Conservation (phyloP, 2,113 vertebrate species). For the Tachuris rubrigastra region DNA sequence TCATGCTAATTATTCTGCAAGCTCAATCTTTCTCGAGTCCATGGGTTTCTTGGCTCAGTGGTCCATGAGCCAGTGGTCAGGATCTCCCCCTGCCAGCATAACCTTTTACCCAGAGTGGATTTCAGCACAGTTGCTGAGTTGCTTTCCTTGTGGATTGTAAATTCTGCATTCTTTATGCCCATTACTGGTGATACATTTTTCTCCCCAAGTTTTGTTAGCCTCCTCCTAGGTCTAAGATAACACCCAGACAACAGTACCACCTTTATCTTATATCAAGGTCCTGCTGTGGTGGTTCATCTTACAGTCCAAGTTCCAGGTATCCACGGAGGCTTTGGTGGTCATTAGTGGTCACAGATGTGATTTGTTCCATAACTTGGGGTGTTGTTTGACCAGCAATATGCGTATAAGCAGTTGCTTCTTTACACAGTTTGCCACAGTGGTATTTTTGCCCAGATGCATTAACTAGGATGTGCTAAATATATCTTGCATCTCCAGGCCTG, state of each 20-base stretch:
- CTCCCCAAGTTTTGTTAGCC: not conserved
- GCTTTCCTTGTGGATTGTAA: not conserved
- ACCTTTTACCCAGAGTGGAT: not conserved
- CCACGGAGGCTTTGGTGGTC: not conserved
- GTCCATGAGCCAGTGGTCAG: not conserved
- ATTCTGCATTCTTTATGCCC: not conserved
- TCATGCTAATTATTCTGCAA: not conserved
- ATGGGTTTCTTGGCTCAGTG: not conserved
- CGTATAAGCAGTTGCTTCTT: not conserved
- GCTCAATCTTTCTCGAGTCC: not conserved
- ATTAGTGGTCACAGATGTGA: not conserved
- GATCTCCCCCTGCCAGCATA: not conserved
- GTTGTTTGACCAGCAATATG: not conserved
- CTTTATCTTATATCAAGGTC: not conserved
- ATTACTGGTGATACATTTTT: not conserved
- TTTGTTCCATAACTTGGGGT: not conserved
- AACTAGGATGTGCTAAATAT: not conserved
- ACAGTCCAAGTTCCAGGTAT: not conserved
- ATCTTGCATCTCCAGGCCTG: not conserved
- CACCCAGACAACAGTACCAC: not conserved
- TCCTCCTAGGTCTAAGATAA: not conserved
- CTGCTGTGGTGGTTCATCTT: not conserved
- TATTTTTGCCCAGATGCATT: not conserved
- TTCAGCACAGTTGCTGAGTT: not conserved
- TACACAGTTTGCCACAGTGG: not conserved